Percentiles rank a stretch among this genome's conserved stretches.
phyloP scores from a whole-genome alignment of 1,140 invertebrate species.

The Laodelphax striatellus region DNA sequence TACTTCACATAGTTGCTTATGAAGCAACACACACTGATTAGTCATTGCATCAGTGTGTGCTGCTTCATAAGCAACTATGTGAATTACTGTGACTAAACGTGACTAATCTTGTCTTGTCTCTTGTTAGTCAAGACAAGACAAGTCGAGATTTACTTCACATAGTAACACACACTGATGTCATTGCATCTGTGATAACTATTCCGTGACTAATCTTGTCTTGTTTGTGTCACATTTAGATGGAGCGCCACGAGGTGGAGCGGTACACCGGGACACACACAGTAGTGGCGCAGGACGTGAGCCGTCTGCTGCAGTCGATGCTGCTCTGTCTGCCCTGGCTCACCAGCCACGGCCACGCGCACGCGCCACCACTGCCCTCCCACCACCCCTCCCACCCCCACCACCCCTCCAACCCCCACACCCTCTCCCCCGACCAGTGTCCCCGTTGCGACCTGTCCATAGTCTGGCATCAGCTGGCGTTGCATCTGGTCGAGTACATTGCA shows the following conservation, averaged over 20 bases:
- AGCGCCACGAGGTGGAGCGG: slow-evolving; percentile 80
- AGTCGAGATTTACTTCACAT: too few relatives aligned
- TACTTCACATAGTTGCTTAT: too few relatives aligned
- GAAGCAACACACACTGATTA: too few relatives aligned
- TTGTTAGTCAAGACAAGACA: too few relatives aligned
- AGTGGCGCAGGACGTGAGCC: slow-evolving; percentile 62
- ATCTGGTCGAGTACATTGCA: slow-evolving; percentile 66
- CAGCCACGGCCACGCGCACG: slow-evolving; percentile 14
- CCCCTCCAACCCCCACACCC: neutral
- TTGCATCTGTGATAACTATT: too few relatives aligned
- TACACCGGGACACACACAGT: slow-evolving; percentile 68
- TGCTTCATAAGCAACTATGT: too few relatives aligned
- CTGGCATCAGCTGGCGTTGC: slow-evolving; percentile 82
- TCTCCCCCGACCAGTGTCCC: slow-evolving; percentile 42
- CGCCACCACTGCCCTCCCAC: neutral
- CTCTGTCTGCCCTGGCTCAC: slow-evolving; percentile 58
- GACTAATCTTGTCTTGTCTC: too few relatives aligned
- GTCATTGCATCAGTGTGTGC: too few relatives aligned
- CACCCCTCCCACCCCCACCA: slow-evolving; percentile 1
- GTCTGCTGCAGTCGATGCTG: slow-evolving; percentile 74
- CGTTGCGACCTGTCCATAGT: slow-evolving; percentile 87
- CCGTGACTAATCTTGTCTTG: neutral
- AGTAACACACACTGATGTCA: too few relatives aligned
- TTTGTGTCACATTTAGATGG: slow-evolving; percentile 57
- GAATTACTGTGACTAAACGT: too few relatives aligned